Conservation (phyloP, 1,140 invertebrate genomes). For the Hylaeus anthracinus region DNA sequence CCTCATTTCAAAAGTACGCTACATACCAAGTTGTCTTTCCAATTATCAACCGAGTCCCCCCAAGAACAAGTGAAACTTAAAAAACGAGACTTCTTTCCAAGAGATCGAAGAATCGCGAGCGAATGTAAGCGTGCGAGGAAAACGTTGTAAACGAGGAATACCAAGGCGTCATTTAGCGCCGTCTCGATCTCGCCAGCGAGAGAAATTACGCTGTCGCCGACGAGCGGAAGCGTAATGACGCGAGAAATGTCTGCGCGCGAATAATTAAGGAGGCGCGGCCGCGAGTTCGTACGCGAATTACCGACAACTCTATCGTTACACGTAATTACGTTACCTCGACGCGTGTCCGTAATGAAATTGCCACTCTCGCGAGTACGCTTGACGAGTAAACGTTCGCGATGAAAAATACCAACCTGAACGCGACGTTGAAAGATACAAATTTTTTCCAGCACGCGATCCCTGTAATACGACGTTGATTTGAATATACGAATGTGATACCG, state of each 20-base stretch:
- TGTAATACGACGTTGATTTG: too few relatives aligned
- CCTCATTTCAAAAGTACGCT: too few relatives aligned
- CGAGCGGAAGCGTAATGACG: conserved; percentile 20
- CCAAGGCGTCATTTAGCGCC: background rate
- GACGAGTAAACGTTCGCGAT: too few relatives aligned
- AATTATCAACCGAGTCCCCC: too few relatives aligned
- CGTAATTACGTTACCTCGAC: background rate
- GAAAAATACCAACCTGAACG: background rate
- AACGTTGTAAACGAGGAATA: too few relatives aligned
- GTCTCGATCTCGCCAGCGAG: background rate
- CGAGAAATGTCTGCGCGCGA: conserved; percentile 6
- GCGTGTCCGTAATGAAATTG: conserved; percentile 3
- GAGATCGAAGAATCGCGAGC: too few relatives aligned
- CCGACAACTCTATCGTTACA: conserved; percentile 4
- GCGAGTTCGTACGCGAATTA: background rate
- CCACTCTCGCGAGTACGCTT: background rate
- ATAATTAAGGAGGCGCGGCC: conserved; percentile 33
- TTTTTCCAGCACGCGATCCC: background rate
- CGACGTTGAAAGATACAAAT: background rate
- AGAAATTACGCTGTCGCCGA: conserved; percentile 7
- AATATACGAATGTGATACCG: too few relatives aligned
- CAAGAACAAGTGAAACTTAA: too few relatives aligned
- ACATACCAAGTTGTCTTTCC: too few relatives aligned
- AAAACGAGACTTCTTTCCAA: too few relatives aligned
- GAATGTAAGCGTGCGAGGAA: too few relatives aligned